Evolutionary conservation across 1,140 invertebrate species (phyloP), one percentile per base, ranked within the genome.

Genomic region (Cyclargus thomasi): DNA sequence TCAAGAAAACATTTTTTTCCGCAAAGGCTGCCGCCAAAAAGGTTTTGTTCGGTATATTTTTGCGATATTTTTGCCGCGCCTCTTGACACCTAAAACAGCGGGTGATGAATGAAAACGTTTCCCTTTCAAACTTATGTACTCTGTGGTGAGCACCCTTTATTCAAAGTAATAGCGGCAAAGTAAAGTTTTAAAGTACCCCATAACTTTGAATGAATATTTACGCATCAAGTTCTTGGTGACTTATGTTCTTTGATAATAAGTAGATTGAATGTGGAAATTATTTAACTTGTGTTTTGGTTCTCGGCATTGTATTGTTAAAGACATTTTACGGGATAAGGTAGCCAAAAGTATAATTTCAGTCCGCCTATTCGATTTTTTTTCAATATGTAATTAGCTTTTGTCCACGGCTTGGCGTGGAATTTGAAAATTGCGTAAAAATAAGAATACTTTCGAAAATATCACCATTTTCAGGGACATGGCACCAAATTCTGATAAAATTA

Each of bases 51-150:
- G 11, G 6, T 11, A 47, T 47, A 47, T 78, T 78, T 53, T 64
- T 16, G 80, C 77, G 80, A 82, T 81, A 73, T 82, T 79, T 83
- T 78, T 73, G 71, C 74, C 78, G 75, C 73, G 68, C 75, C 77
- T 77, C 76, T 81, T 83, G 80, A 80, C 79, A 78, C 75, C 76
- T 81, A 72, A 72, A 75, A 79, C 70, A 72, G 69, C 72, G 73
- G 65, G 70, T 77, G 73, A 81, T 81, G 77, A 79, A 82, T 84
- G 72, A 70, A 75, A 75, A 68, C 53, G 47, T 70, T 72, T 71
- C 62, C 62, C 65, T 53, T 57, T 47, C 68, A 17, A 67, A 70
- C 53, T 72, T 70, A 70, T 74, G 20, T 67, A 62, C 57, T 21
- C 36, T 47, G 35, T 17, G 53, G 11, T 5, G 18, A 59, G 55